Evolutionary conservation across 2,888 invertebrate genomes (phyloP).

Genomic region (Machimus atricapillus): DNA sequence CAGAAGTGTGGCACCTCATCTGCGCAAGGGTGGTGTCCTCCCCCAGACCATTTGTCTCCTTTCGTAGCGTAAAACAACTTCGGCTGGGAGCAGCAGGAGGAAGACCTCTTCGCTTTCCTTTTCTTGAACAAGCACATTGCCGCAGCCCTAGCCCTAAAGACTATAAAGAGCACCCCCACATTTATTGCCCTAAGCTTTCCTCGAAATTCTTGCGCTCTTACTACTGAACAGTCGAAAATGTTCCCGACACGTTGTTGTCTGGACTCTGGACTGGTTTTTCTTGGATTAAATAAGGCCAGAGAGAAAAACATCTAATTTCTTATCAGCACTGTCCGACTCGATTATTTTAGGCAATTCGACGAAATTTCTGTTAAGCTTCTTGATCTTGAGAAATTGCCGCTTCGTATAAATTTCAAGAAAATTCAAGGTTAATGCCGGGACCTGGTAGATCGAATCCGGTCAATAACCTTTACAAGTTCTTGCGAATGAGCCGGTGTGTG

Average conservation of each 20-base stretch:
- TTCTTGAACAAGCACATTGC: neutral
- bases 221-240: neutral
- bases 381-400: neutral
- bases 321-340: neutral
- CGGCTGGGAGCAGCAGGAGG: neutral
- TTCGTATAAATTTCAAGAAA: neutral
- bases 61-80: neutral
- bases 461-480: neutral
- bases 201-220: neutral
- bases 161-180: neutral
- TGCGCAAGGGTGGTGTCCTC: conserved; percentile 28
- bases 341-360: neutral
- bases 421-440: neutral
- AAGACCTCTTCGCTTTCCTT: neutral
- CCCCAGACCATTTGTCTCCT: neutral
- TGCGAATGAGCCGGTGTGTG: neutral
- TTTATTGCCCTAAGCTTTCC: neutral
- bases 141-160: neutral
- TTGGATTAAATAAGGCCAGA: neutral
- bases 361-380: neutral
- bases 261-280: neutral
- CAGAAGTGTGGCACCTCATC: neutral
- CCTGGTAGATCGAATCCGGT: neutral
- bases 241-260: neutral
- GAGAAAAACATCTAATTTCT: neutral